Evolutionary conservation across 1,140 invertebrate species (phyloP), one percentile per base, ranked within the genome.

Genomic region (Diorhabda carinulata): DNA sequence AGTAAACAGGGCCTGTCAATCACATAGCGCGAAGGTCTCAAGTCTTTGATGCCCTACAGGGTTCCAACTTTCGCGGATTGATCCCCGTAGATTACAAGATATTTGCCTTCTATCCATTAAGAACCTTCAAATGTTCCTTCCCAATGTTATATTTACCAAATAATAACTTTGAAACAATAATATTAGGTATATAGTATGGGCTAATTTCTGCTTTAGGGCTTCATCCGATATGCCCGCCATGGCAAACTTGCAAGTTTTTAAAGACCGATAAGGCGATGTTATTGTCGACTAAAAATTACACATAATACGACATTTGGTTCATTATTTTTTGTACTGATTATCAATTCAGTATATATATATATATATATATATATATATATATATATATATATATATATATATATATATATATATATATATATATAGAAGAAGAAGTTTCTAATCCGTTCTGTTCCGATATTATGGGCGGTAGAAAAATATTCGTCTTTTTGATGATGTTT

Each of bases 21-120:
- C 70, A 71, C 62, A 61, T 42, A n/a, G 47, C 43, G 40, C 10
- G 40, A 43, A 42, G 43, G 43, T 8, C 57, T 42, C 57, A 43
- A 58, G 64, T 47, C 68, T 52, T 61, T 62, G 63, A 47, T 61
- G 59, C 64, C 71, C 71, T 63, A 44, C 70, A 45, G 73, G 71
- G 71, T 59, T 69, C 72, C 66, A 72, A 72, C 73, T 67, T 74
- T 69, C 66, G 6, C 6, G 71, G 66, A 73, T 73, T 73, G 72
- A 74, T 72, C 71, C 70, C 65, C 65, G 60, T 60, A 72, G 71
- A 74, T 72, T 73, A 73, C 68, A 72, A 73, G 69, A 73, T 65
- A 66, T 70, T 71, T 66, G 62, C 70, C 66, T 71, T 64, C 65
- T 67, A 61, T 57, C 65, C 65, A 67, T 67, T 67, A 67, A 47